phyloP scores from a whole-genome alignment of 2,888 invertebrate genomes.

The Sarcophaga carnaria region DNA sequence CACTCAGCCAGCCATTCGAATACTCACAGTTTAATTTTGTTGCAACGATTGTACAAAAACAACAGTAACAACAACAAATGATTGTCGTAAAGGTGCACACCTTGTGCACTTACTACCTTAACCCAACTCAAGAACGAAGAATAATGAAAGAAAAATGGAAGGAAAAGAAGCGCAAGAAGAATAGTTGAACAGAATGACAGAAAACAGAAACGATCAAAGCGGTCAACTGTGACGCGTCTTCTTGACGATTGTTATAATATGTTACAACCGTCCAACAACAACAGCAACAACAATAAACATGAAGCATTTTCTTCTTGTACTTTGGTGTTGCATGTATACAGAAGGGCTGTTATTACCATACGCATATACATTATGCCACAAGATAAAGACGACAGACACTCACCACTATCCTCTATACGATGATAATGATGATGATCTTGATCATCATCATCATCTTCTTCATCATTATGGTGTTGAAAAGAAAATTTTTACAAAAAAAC shows the following conservation, averaged over 20 bases:
- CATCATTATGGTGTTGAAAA: slow-evolving; percentile 7
- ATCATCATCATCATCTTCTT: not conserved
- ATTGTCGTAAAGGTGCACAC: slow-evolving; percentile 64
- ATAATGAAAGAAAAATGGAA: slow-evolving; percentile 17
- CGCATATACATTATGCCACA: not conserved
- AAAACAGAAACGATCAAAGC: slow-evolving; percentile 63
- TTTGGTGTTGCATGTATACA: slow-evolving; percentile 44
- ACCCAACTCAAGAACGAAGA: not conserved
- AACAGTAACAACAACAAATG: slow-evolving; percentile 19
- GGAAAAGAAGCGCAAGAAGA: slow-evolving; percentile 27
- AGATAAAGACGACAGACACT: slow-evolving; percentile 20
- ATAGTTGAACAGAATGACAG: slow-evolving; percentile 21
- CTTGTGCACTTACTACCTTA: slow-evolving; percentile 40
- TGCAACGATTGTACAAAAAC: not conserved
- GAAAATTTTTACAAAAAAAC: slow-evolving; percentile 35
- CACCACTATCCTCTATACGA: not conserved
- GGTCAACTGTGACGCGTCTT: slow-evolving; percentile 70
- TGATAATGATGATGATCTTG: not conserved
- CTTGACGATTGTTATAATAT: slow-evolving; percentile 63
- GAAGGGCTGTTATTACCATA: slow-evolving; percentile 30
- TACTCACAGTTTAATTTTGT: not conserved
- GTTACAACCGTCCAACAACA: not conserved
- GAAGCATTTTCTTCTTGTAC: not conserved
- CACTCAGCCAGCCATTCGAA: not conserved
- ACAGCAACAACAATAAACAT: slow-evolving; percentile 12